Evolutionary conservation across 2,113 vertebrate genomes (phyloP).

Genomic region (Bettongia penicillata): DNA sequence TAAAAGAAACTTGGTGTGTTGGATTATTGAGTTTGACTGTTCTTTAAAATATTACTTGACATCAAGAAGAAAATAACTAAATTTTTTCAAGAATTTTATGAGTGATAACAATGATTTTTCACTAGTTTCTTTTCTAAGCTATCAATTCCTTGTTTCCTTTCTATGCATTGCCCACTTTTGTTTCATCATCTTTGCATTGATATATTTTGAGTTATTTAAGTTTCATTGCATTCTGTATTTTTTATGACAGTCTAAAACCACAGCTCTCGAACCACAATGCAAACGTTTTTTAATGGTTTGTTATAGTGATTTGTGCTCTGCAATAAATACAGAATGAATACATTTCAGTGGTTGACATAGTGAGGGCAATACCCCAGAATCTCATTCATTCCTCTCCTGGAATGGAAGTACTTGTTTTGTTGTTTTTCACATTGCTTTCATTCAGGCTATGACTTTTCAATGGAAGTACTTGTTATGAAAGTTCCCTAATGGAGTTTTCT

Average conservation of each 20-base stretch:
- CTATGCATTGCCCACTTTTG: neutral
- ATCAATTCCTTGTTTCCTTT: neutral
- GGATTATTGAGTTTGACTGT: conserved; percentile 20
- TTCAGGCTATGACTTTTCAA: conserved; percentile 63
- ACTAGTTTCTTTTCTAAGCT: neutral
- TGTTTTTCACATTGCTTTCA: conserved; percentile 34
- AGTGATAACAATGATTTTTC: neutral
- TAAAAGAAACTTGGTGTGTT: neutral
- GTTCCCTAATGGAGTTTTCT: conserved; percentile 65
- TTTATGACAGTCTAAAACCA: conserved; percentile 27
- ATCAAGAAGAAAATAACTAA: neutral
- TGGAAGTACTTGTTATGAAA: conserved; percentile 50
- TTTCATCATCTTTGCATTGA: neutral
- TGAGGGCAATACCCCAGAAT: neutral
- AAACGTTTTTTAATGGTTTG: conserved; percentile 30
- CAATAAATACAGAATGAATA: conserved; percentile 39
- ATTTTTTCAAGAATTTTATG: neutral
- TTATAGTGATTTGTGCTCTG: conserved; percentile 30
- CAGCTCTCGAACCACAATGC: conserved; percentile 41
- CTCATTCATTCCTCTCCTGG: conserved; percentile 42
- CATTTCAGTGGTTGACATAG: conserved; percentile 35
- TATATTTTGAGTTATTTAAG: neutral
- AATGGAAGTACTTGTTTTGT: conserved; percentile 36
- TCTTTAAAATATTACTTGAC: neutral
- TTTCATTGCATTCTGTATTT: neutral